Base-by-base conservation (phyloP, 2,888 invertebrate genomes). In the Habroteleia sp. region DNA sequence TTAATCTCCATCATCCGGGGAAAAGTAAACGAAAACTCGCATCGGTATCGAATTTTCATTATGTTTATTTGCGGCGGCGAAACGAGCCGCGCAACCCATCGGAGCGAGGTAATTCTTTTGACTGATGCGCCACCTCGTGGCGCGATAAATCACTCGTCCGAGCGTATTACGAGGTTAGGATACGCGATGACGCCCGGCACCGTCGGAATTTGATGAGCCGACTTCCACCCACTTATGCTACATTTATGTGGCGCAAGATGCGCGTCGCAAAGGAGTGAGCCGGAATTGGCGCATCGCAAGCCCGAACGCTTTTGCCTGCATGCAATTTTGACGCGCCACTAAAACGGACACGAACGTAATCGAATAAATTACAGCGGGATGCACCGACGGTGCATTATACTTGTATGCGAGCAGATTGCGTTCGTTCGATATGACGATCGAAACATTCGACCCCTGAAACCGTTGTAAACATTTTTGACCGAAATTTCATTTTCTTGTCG, bases 301-400 rank as follows among this genome's bases (percentile, higher is more conserved):
- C 23, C 33, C 3, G 11, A 37, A 37, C 54, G 52, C 25, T 50
- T 39, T 42, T 31, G 31, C 35, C 13, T 3, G 5, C 27, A 35
- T 58, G 68, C 50, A 69, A 69, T 60, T 69, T 50, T 50, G 50
- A 50, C 39, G 41, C 33, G 13, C 10, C 16, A 27, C 50, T 50
- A 50, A 69, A 69, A 58, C 42, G 58, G 58, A 69, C 58, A 35
- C 31, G 50, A 27, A 60, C 58, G 68, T 58, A 69, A 69, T 69
- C 58, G 50, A 69, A 60, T 69, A 58, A 69, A 69, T 69, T 58
- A 50, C 44, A 23, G 44, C 13, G 35, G 16, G 33, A 39, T 20
- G 37, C 54, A 39, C 4, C 29, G 14, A 20, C 11, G 37, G 8
- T 54, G 54, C 46, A 46, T 54, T 46, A 54, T 23, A 44, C 11